phyloP scores from a whole-genome alignment of 2,888 invertebrate species.

The Lithodes maja region DNA sequence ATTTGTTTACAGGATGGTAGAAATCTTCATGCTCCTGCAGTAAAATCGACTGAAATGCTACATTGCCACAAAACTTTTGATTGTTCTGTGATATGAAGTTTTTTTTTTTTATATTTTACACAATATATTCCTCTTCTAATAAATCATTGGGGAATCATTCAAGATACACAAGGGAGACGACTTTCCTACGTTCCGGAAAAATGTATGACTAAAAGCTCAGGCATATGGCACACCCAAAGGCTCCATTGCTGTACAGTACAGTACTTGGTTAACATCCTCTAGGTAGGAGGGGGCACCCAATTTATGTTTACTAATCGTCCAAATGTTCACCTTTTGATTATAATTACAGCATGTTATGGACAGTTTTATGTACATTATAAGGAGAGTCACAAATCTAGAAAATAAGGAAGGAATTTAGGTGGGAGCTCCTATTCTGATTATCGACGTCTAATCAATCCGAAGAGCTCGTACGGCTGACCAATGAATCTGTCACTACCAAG shows the following conservation, averaged over 20 bases:
- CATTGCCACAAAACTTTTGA: constrained; percentile 14
- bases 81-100: constrained; percentile 29
- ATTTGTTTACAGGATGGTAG: neutral
- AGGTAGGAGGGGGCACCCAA: neutral
- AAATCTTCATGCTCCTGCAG: neutral
- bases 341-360: constrained; percentile 11
- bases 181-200: constrained; percentile 37
- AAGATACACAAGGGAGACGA: constrained; percentile 57
- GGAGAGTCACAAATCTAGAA: neutral
- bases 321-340: constrained; percentile 16
- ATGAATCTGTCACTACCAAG: neutral
- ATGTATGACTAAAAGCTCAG: neutral
- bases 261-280: neutral
- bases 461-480: neutral
- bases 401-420: neutral
- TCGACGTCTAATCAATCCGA: neutral
- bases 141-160: constrained; percentile 33
- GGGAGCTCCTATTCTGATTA: neutral
- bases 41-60: constrained; percentile 4
- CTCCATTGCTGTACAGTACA: constrained; percentile 4
- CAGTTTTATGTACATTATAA: constrained; percentile 5
- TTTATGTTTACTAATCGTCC: constrained; percentile 12
- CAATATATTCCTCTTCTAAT: neutral
- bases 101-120: neutral
- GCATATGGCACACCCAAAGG: constrained; percentile 20